Base-by-base conservation (phyloP, 2,797 vertebrate species). In the Spea hammondii region DNA sequence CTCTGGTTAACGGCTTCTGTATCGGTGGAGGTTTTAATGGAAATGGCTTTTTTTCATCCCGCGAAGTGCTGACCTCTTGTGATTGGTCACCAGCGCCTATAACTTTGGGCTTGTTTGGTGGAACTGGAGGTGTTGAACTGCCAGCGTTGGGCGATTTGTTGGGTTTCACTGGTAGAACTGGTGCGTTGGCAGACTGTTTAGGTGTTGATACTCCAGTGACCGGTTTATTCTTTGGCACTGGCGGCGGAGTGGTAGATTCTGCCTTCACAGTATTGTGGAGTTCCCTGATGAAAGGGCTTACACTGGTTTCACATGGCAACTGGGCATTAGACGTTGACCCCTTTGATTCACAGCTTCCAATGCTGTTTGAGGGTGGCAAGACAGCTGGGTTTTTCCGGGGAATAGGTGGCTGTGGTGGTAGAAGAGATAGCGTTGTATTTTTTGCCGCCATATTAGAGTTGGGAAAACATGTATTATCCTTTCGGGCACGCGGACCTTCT, bases 221-320 rank as follows among this genome's bases (percentile, higher is more conserved):
- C 32, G 74, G 70, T 73, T 77, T 77, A 5, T 12, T 64, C 10
- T 11, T 32, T 44, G 67, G 55, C 11, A 57, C 14, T 17, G 70
- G 70, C n/a, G 72, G 13, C 11, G 59, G 4, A 87, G 49, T 6
- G 59, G 70, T 4, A 54, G 17, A 3, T 60, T 11, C 1, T 1
- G 4, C 70, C 53, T 14, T 14, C 65, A 92, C 11, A 49, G 80
- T 87, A 48, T 12, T 84, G 14, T 87, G 83, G 17, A 96, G 84
- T 59, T 92, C 90, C n/a, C 93, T 86, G 0, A 92, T 93, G 80
- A 91, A 50, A 85, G 65, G 60, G 84, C 10, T 44, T 13, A 46
- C 32, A 10, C 32, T 7, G 3, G 9, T 46, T 70, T 67, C 83
- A 84, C 32, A 86, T 60, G 47, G 82, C 88, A 65, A 84, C 62